Evolutionary conservation across 2,113 vertebrate species (phyloP), one percentile per base, ranked within the genome.

Genomic region (Turnix velox): DNA sequence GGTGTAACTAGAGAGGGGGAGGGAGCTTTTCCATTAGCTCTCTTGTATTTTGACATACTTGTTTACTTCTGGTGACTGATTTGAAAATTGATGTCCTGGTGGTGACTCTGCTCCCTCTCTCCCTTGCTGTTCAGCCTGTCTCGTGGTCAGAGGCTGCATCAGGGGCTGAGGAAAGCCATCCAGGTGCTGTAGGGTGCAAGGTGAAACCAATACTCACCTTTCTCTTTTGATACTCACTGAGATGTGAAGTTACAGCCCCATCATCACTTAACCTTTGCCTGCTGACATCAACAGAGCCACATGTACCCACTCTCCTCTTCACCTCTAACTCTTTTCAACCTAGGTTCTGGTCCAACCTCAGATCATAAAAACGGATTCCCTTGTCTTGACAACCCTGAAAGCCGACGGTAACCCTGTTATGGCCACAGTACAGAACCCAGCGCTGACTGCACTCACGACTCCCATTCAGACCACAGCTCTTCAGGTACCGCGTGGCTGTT

Each of bases 261-360:
- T 30, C 25, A 19, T 76, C 1, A 1, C 30, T 82, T n/a, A 19
- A 19, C 18, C 18, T 75, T 19, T 93, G 55, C 12, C 59, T 78
- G 1, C 31, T 22, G 68, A 48, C 20, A 52, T 51, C 39, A 43
- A 23, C 22, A 30, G n/a, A 67, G 74, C 31, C 51, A 17, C 18
- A 16, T 0, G 2, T 54, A 10, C 30, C 43, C 18, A 1, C 33
- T 72, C 48, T 46, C 20, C 45, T 30, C 62, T 73, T 95, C 69
- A 95, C 58, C 66, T 68, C 9, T 79, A 46, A 63, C 62, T 88
- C 39, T 71, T 55, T 72, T 68, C 63, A 31, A 42, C 27, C 10
- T 69, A 99, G 99, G 97, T 99, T 88, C 97, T 99, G 71, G 98
- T 99, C 79, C 99, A 99, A 71, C 99, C 99, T 75, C 99, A 99